Evolutionary conservation across 2,113 vertebrate genomes (phyloP).

Genomic region (Oxyruncus cristatus): DNA sequence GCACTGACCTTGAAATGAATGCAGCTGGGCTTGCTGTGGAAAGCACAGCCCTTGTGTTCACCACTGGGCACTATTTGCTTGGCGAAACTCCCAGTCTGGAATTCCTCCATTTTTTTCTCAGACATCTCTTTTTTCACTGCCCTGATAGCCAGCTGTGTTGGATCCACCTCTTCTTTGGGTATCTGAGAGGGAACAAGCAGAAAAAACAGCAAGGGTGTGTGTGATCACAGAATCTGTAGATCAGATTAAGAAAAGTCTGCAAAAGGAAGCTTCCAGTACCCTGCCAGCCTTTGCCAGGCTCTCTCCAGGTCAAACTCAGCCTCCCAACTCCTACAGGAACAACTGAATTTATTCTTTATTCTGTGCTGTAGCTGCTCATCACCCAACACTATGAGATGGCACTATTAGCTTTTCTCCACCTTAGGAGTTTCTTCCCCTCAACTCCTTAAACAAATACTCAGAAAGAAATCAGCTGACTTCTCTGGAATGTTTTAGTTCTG

Average conservation of each 20-base stretch:
- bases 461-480: neutral
- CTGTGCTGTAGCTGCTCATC: neutral
- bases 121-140: constrained; percentile 57
- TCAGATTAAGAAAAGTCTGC: neutral
- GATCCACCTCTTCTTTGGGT: constrained; percentile 23
- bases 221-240: neutral
- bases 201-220: neutral
- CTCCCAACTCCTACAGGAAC: neutral
- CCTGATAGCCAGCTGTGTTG: neutral
- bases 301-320: neutral
- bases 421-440: neutral
- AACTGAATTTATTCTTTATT: neutral
- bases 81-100: constrained; percentile 6
- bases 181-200: constrained; percentile 18
- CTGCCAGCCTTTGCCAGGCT: neutral
- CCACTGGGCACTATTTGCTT: constrained; percentile 66
- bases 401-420: neutral
- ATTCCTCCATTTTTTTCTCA: neutral
- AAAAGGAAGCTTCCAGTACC: neutral
- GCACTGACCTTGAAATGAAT: constrained; percentile 86
- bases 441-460: neutral
- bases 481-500: neutral
- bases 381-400: neutral
- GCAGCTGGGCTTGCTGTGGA: constrained; percentile 85
- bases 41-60: constrained; percentile 74